A percentile compares a stretch with the other conserved stretches of the same genome.
These are phyloP conservation scores for Cyclophora albipunctata DNA, from an alignment of 2,888 invertebrate genomes.

Conservation along the genomic window DNA sequence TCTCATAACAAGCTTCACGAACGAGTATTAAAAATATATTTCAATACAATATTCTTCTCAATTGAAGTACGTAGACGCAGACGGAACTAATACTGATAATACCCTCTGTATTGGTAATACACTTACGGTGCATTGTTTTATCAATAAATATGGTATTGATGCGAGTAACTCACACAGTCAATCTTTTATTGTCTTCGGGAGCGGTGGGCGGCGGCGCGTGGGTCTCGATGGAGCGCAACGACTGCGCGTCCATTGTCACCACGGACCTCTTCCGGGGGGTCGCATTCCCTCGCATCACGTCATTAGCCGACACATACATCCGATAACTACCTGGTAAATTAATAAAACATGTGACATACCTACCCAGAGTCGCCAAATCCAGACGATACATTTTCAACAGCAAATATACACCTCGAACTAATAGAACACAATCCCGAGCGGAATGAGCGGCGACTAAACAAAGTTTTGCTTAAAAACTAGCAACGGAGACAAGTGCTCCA, in stretches of 20 bases:
- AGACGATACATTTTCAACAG: not conserved
- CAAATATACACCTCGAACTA: not conserved
- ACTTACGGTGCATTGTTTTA: not conserved
- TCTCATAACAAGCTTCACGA: too few species aligned
- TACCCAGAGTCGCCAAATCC: constrained; percentile 2
- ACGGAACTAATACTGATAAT: too few species aligned
- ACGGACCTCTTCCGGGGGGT: constrained; percentile 61
- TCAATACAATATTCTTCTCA: too few species aligned
- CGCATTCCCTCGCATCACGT: constrained; percentile 34
- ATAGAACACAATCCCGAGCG: not conserved
- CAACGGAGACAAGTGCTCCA: constrained; percentile 4
- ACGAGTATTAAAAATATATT: too few species aligned
- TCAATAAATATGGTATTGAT: not conserved
- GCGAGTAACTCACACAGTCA: constrained; percentile 51
- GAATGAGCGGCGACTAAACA: too few species aligned
- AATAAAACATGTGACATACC: constrained; percentile 3
- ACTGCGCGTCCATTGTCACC: constrained; percentile 62
- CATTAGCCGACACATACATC: constrained; percentile 40
- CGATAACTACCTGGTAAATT: constrained; percentile 45
- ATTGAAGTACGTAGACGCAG: too few species aligned
- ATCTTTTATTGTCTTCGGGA: constrained; percentile 59
- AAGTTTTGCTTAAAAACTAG: not conserved
- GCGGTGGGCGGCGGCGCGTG: constrained; percentile 65
- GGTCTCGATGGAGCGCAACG: constrained; percentile 59
- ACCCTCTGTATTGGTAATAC: not conserved